Evolutionary conservation across 2,797 vertebrate species (phyloP), one percentile per base, ranked within the genome.

Genomic region (Sternarchorhynchus goeldii): DNA sequence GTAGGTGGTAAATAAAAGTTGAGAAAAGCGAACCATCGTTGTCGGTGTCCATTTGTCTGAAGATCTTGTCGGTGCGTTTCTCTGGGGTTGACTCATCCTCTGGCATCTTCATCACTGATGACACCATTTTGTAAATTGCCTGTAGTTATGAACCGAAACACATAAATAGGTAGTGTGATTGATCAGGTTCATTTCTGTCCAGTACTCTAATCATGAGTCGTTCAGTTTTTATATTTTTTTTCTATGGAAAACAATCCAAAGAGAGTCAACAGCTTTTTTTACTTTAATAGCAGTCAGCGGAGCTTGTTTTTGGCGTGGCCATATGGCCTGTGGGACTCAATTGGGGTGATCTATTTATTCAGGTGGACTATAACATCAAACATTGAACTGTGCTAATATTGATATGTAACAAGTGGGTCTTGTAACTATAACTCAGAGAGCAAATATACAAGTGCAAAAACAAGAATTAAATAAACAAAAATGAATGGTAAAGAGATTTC

Each of bases 71-170:
- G 2, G 97, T 99, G 75, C 97, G 93, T 89, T 99, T 99, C 90
- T 99, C 97, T 0, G 97, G 97, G 1, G 97, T 99, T 0, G 97
- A 97, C 83, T 99, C 97, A 16, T 99, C 97, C 68, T 98, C 97
- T 0, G 97, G 97, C 97, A 99, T 99, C 92, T 97, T 99, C 97
- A 99, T 99, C 90, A 99, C 97, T 0, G 97, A 97, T 0, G 97
- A 99, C 77, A 99, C 97, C 97, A 98, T 99, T 92, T 98, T 99
- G 91, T 99, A 98, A 91, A 99, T 99, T 75, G 97, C 97, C 97
- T 99, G 66, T 36, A 18, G 60, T 69, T 45, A 71, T 29, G 0
- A 55, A 58, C 6, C 55, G 10, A 71, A 63, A 55, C 25, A 21
- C 6, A 53, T 32, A 16, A 69, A 29, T 18, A 50, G 20, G 5